Conservation (phyloP, 2,888 invertebrate species). For the Euproctis similis region DNA sequence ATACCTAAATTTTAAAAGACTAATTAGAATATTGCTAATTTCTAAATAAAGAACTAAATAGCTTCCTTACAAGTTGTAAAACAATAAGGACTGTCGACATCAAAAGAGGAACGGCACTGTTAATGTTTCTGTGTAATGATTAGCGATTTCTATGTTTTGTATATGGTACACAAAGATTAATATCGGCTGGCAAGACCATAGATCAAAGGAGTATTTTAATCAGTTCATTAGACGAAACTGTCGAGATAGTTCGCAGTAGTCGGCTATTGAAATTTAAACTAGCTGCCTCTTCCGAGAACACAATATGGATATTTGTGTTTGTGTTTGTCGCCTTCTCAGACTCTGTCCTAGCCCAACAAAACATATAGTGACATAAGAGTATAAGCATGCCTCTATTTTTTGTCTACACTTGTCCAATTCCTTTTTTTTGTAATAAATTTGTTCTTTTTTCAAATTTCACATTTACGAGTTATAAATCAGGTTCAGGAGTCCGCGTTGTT, state of each 20-base stretch:
- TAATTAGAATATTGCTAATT: no score
- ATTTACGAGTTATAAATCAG: no score
- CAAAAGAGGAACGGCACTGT: conserved; percentile 24
- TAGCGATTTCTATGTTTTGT: conserved; percentile 13
- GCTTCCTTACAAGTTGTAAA: no score
- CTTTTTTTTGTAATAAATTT: no score
- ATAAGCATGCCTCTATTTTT: no score
- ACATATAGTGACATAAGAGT: conserved; percentile 31
- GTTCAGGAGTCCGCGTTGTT: no score
- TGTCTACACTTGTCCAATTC: no score
- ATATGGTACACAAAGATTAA: conserved; percentile 14
- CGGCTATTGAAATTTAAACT: conserved; percentile 71
- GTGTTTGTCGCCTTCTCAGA: conserved; percentile 37
- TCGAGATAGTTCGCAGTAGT: conserved; percentile 54
- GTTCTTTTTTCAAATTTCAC: no score
- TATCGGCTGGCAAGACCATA: conserved; percentile 23
- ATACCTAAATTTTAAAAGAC: no score
- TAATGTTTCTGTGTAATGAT: conserved; percentile 9
- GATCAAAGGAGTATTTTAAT: conserved; percentile 67
- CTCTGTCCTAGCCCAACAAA: conserved; percentile 49
- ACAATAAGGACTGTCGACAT: no score
- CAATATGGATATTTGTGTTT: conserved; percentile 22
- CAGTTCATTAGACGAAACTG: conserved; percentile 66
- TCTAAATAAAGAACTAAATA: no score
- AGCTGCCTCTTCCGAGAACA: conserved; percentile 58